These are phyloP conservation scores for Incurvaria masculella DNA, from an alignment of 2,888 invertebrate genomes.

Conservation along the genomic window DNA sequence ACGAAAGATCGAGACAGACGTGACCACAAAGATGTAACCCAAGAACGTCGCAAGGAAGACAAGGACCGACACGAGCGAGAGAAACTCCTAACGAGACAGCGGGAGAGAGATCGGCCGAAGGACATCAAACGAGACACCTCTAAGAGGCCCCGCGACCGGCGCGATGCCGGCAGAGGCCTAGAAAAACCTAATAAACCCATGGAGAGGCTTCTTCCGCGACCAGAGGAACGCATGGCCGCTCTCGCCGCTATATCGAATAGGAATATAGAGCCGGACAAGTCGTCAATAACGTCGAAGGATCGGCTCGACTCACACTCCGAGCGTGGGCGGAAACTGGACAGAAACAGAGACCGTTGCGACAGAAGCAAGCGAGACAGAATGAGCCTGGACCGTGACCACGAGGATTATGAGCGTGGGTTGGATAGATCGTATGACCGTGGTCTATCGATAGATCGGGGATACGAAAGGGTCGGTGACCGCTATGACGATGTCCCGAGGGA, in stretches of 20 bases:
- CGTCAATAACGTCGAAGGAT: constrained; percentile 45
- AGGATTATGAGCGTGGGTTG: constrained; percentile 43
- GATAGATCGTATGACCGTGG: constrained; percentile 48
- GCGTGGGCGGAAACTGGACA: constrained; percentile 46
- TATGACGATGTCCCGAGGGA: constrained; percentile 46
- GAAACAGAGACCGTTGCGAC: constrained; percentile 41
- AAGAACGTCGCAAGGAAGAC: constrained; percentile 51
- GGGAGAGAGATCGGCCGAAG: constrained; percentile 49
- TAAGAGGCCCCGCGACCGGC: constrained; percentile 46
- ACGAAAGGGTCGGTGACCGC: constrained; percentile 44
- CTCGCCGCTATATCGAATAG: constrained; percentile 53
- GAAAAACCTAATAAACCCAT: constrained; percentile 61
- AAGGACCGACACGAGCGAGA: constrained; percentile 63
- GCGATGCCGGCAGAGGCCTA: constrained; percentile 49
- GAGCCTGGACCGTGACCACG: constrained; percentile 47
- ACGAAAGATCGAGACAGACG: constrained; percentile 53
- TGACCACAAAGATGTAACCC: constrained; percentile 47
- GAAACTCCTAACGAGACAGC: constrained; percentile 65
- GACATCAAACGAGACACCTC: constrained; percentile 53
- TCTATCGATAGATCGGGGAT: constrained; percentile 45
- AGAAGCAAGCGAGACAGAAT: constrained; percentile 43
- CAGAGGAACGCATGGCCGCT: constrained; percentile 61
- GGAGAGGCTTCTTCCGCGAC: constrained; percentile 61
- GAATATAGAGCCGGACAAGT: constrained; percentile 41
- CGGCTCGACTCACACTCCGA: constrained; percentile 47